These are phyloP conservation scores for Lysiphlebus fabarum DNA, from an alignment of 1,140 invertebrate genomes.

Conservation along the genomic window DNA sequence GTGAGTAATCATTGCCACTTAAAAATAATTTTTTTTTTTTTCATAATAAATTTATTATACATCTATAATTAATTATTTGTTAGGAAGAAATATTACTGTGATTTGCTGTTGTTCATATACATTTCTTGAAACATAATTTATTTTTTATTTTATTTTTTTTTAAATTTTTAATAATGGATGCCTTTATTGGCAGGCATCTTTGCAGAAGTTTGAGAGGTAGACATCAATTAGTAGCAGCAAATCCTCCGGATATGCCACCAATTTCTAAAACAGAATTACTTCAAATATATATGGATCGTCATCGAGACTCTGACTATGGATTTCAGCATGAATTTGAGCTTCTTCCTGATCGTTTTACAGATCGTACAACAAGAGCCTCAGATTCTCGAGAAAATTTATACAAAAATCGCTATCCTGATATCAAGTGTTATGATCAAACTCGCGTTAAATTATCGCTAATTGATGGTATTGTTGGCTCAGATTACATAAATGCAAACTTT, in stretches of 20 bases:
- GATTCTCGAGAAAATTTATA: slow-evolving; percentile 83
- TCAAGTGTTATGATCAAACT: slow-evolving; percentile 91
- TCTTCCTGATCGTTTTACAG: slow-evolving; percentile 80
- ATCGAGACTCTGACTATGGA: slow-evolving; percentile 82
- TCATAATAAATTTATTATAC: too few species aligned
- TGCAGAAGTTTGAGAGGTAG: slow-evolving; percentile 64
- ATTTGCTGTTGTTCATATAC: too few species aligned
- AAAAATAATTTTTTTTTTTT: too few species aligned
- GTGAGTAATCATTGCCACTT: slow-evolving; percentile 44
- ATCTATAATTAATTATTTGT: too few species aligned
- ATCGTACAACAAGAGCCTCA: slow-evolving; percentile 80
- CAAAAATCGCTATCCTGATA: slow-evolving; percentile 86
- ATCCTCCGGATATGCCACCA: slow-evolving; percentile 78
- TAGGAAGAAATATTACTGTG: not conserved
- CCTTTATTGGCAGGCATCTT: slow-evolving; percentile 52
- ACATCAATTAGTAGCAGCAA: slow-evolving; percentile 64
- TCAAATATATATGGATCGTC: slow-evolving; percentile 72
- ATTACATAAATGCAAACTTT: slow-evolving; percentile 93
- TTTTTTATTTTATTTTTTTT: not conserved
- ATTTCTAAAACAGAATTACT: slow-evolving; percentile 69
- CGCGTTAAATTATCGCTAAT: slow-evolving; percentile 74
- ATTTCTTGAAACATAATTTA: too few species aligned
- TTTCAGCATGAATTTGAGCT: slow-evolving; percentile 86
- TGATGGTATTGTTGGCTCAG: slow-evolving; percentile 73
- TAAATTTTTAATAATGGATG: slow-evolving; percentile 30